A percentile compares a stretch with the other conserved stretches of the same genome.
Conservation (phyloP, 2,797 vertebrate species). For the Tauraco hartlaubi region DNA sequence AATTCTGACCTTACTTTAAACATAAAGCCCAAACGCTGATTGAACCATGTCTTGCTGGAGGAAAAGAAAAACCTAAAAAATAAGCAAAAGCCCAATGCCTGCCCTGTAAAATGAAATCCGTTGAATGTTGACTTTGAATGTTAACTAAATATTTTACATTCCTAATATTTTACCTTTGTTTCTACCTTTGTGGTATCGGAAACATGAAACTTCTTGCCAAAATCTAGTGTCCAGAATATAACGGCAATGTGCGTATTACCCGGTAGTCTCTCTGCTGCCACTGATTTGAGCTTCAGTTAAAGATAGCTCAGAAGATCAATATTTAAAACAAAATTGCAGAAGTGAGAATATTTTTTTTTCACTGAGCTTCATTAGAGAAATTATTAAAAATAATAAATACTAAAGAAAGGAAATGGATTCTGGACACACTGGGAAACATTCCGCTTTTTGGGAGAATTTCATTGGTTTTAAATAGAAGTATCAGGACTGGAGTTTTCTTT, state of each 20-base stretch:
- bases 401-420: background rate
- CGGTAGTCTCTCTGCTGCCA: background rate
- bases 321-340: conserved; percentile 27
- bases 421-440: background rate
- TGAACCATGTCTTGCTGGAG: background rate
- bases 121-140: conserved; percentile 29
- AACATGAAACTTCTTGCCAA: background rate
- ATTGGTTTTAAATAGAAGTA: background rate
- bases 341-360: background rate
- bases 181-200: background rate
- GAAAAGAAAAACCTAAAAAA: conserved; percentile 2
- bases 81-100: background rate
- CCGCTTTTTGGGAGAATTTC: background rate
- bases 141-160: conserved; percentile 26
- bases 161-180: conserved; percentile 46
- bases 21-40: background rate
- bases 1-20: background rate
- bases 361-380: background rate
- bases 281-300: background rate
- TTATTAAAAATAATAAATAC: conserved; percentile 6
- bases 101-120: background rate
- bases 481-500: background rate
- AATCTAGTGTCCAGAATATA: background rate
- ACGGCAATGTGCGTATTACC: background rate
- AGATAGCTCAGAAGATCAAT: background rate